Evolutionary conservation across 2,113 vertebrate species (phyloP).

Genomic region (Bufo bufo): DNA sequence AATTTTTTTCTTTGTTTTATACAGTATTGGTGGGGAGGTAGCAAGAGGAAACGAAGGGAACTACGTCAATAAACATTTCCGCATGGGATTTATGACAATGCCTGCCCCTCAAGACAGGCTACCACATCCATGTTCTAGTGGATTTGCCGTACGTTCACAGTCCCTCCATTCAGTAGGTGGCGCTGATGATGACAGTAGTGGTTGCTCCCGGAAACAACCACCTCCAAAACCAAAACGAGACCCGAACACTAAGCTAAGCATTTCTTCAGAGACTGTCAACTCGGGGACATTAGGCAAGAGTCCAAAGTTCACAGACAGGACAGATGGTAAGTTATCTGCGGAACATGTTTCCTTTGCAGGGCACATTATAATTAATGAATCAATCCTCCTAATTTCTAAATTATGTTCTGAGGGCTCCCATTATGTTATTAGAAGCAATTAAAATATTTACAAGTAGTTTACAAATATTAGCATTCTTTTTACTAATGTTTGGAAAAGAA

Average conservation of each 20-base stretch:
- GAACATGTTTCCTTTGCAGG: not conserved
- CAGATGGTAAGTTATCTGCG: conserved; percentile 72
- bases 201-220: conserved; percentile 86
- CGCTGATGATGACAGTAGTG: conserved; percentile 81
- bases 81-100: conserved; percentile 98
- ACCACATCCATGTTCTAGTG: conserved; percentile 83
- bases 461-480: not conserved
- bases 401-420: not conserved
- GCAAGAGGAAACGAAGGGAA: conserved; percentile 80
- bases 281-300: conserved; percentile 72
- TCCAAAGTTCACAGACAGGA: conserved; percentile 77
- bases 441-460: not conserved
- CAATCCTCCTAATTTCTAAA: not conserved
- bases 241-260: conserved; percentile 94
- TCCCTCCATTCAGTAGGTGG: conserved; percentile 94
- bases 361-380: not conserved
- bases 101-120: conserved; percentile 92
- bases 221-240: conserved; percentile 95
- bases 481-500: not conserved
- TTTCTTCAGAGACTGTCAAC: conserved; percentile 89
- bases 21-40: conserved; percentile 90
- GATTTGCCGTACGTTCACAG: conserved; percentile 93
- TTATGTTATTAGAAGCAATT: not conserved
- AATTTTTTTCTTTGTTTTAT: conserved; percentile 57
- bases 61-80: conserved; percentile 90